These are phyloP conservation scores for Centropus unirufus DNA, from an alignment of 2,113 vertebrate genomes.

Conservation along the genomic window DNA sequence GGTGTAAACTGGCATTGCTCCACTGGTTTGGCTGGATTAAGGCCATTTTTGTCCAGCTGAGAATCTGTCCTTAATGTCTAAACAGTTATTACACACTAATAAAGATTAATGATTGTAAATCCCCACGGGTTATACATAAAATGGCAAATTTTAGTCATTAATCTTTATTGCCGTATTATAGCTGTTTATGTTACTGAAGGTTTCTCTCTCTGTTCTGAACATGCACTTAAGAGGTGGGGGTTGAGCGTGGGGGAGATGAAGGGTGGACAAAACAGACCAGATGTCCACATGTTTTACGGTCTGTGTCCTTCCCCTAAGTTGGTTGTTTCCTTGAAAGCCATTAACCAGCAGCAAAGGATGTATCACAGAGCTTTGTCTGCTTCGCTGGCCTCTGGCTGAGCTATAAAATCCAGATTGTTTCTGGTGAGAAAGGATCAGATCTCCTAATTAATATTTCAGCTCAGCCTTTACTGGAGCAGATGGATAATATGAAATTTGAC, in stretches of 20 bases:
- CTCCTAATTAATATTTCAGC: constrained; percentile 64
- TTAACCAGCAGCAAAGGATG: constrained; percentile 49
- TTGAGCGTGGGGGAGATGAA: neutral
- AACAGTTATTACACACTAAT: constrained; percentile 56
- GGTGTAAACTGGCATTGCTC: constrained; percentile 50
- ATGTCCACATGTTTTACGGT: neutral
- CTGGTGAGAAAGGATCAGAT: constrained; percentile 48
- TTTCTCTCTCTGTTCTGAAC: neutral
- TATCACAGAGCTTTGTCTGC: constrained; percentile 47
- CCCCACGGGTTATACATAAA: neutral
- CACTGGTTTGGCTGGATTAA: constrained; percentile 28
- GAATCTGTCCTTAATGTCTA: constrained; percentile 53
- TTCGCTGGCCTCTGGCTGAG: constrained; percentile 17
- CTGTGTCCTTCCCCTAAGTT: neutral
- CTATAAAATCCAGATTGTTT: constrained; percentile 60
- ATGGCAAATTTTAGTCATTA: constrained; percentile 60
- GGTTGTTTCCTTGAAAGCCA: constrained; percentile 43
- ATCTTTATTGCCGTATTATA: constrained; percentile 47
- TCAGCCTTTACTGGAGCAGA: constrained; percentile 45
- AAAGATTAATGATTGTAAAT: constrained; percentile 64
- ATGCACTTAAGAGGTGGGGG: neutral
- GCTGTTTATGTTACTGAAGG: constrained; percentile 16
- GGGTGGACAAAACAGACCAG: constrained; percentile 6
- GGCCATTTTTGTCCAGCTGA: constrained; percentile 60
- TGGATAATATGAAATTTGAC: constrained; percentile 22